Conservation (phyloP, 2,797 vertebrate genomes). For the Telmatherina bonti region DNA sequence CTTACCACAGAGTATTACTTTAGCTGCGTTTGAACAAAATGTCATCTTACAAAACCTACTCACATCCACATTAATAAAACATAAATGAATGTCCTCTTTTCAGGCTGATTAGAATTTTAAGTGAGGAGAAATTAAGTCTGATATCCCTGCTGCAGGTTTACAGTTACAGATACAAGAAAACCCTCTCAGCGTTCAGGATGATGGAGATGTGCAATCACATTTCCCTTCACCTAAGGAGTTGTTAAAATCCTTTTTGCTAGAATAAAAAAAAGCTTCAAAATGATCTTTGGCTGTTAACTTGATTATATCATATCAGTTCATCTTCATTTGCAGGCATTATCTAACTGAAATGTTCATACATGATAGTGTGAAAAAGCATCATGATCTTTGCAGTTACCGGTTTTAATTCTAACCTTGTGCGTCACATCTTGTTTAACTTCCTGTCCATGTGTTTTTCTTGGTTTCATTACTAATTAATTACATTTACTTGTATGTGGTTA, state of each 20-base stretch:
- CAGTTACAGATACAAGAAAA: slow-evolving; percentile 3
- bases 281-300: not conserved
- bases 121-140: slow-evolving; percentile 9
- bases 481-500: not conserved
- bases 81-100: slow-evolving; percentile 22
- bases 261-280: not conserved
- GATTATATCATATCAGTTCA: not conserved
- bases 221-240: not conserved
- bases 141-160: slow-evolving; percentile 28
- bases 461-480: not conserved
- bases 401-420: too few relatives aligned
- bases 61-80: slow-evolving; percentile 34
- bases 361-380: not conserved
- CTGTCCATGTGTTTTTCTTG: not conserved
- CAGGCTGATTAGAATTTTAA: slow-evolving; percentile 23
- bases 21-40: slow-evolving; percentile 23
- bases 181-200: not conserved
- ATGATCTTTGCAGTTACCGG: too few relatives aligned
- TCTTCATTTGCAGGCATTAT: not conserved
- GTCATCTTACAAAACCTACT: slow-evolving; percentile 18
- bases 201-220: slow-evolving; percentile 4
- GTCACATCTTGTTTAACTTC: not conserved
- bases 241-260: not conserved
- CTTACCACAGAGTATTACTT: slow-evolving; percentile 6
- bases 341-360: too few relatives aligned